Conservation (phyloP, 2,113 vertebrate species). For the Acrocephalus kingi region DNA sequence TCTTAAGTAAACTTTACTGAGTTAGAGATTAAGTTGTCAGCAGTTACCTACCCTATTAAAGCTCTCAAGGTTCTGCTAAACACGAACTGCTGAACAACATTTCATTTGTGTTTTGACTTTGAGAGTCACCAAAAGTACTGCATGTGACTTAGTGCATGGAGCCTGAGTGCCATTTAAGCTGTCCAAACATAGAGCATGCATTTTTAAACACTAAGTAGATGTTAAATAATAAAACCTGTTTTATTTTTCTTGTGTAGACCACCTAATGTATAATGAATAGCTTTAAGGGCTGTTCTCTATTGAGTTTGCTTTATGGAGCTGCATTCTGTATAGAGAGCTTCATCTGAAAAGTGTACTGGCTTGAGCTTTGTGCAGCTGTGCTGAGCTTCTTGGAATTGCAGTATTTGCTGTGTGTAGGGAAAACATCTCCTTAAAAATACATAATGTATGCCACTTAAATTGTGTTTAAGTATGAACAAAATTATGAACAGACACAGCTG, state of each 20-base stretch:
- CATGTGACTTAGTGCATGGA: background rate
- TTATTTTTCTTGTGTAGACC: background rate
- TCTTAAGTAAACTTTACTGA: background rate
- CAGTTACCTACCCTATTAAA: background rate
- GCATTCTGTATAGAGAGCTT: background rate
- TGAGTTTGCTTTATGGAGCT: background rate
- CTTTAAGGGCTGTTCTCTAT: background rate
- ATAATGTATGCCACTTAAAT: background rate
- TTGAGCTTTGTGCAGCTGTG: constrained; percentile 21
- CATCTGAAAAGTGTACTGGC: background rate
- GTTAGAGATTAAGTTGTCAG: background rate
- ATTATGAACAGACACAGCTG: constrained; percentile 6
- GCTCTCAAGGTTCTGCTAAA: background rate
- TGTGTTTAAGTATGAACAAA: constrained; percentile 16
- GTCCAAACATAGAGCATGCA: background rate
- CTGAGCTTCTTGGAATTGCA: background rate
- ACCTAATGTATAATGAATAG: background rate
- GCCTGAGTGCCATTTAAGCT: background rate
- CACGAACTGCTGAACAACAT: background rate
- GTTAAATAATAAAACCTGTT: background rate
- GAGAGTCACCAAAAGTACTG: background rate
- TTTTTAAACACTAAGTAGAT: background rate
- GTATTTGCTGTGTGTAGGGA: background rate
- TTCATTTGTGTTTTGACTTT: background rate
- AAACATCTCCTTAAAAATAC: background rate